These are phyloP conservation scores for Myrmophylax atrothorax DNA, from an alignment of 2,113 vertebrate species.

Conservation along the genomic window DNA sequence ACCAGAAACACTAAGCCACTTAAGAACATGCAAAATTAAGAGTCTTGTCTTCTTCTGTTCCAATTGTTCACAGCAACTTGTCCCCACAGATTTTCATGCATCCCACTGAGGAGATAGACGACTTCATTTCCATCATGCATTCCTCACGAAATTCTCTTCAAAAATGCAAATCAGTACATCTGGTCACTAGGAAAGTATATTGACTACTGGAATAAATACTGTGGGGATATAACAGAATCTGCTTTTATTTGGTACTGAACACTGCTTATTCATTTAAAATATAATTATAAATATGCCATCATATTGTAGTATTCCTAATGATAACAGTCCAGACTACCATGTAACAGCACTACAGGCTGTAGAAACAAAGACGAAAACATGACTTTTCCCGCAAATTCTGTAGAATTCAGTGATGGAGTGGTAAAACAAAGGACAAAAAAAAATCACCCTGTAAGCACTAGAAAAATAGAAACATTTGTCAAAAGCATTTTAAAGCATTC, in stretches of 20 bases:
- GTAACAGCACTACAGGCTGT: not conserved
- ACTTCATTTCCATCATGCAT: not conserved
- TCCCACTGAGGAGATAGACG: not conserved
- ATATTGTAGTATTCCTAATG: not conserved
- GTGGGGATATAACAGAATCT: not conserved
- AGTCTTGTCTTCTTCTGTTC: not conserved
- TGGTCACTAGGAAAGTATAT: not conserved
- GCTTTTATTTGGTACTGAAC: not conserved
- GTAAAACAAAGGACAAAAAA: not conserved
- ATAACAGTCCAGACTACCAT: not conserved
- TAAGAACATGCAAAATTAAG: not conserved
- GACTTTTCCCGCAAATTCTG: not conserved
- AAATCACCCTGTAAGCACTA: not conserved
- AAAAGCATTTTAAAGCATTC: not conserved
- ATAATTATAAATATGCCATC: not conserved
- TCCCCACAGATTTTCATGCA: not conserved
- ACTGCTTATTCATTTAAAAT: not conserved
- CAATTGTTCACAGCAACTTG: not conserved
- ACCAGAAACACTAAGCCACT: not conserved
- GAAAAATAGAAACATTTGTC: not conserved
- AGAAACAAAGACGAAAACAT: not conserved
- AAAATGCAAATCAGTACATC: not conserved
- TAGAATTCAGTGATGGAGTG: not conserved
- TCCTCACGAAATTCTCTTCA: not conserved
- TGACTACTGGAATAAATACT: not conserved